A percentile compares a stretch with the other conserved stretches of the same genome.
Evolutionary conservation across 2,888 invertebrate species (phyloP).

Genomic region (Seira ritae): DNA sequence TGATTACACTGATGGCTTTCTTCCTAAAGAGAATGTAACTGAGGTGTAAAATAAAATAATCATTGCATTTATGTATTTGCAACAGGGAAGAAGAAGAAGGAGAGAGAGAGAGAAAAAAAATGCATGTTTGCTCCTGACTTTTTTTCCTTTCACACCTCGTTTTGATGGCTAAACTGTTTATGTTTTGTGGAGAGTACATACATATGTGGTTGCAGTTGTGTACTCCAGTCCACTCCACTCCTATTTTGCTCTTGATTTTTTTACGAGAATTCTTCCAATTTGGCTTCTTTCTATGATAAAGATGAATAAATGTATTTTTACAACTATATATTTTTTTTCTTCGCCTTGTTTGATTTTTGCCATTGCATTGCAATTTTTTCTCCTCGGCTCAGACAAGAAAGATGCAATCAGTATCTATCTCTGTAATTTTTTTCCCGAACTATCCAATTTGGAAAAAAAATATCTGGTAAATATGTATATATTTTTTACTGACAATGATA

Average conservation of each 20-base stretch:
- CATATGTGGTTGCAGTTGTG: too few species aligned
- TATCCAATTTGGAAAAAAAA: too few species aligned
- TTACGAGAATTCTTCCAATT: background rate
- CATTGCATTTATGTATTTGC: background rate
- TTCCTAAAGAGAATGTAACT: background rate
- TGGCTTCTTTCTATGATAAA: too few species aligned
- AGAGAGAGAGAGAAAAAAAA: background rate
- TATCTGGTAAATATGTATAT: too few species aligned
- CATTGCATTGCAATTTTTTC: background rate
- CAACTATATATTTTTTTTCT: background rate
- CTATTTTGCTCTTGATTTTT: constrained; percentile 1
- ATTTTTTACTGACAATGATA: too few species aligned
- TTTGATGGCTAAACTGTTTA: too few species aligned
- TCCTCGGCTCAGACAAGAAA: background rate
- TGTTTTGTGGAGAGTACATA: too few species aligned
- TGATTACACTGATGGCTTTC: background rate
- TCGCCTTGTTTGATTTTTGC: background rate
- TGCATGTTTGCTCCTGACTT: background rate
- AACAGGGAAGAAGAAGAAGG: background rate
- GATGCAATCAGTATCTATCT: background rate
- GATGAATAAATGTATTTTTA: background rate
- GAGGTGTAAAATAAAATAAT: constrained; percentile 3
- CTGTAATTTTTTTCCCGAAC: too few species aligned
- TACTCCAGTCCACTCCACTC: background rate
- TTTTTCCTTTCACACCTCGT: background rate